Evolutionary conservation across 2,797 vertebrate species (phyloP).

Genomic region (Takifugu ocellatus): DNA sequence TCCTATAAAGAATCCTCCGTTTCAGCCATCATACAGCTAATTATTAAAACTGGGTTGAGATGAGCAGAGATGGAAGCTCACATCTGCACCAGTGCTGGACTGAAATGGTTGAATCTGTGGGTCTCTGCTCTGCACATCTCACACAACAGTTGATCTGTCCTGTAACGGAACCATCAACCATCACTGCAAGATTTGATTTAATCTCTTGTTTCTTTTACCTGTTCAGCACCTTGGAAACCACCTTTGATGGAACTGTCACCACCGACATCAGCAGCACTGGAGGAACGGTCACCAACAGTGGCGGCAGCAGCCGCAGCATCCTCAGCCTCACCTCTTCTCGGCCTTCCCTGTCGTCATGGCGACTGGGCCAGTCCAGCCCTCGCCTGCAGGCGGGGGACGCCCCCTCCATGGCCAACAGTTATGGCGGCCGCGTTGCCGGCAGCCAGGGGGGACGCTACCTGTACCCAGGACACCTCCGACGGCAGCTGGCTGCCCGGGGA

Average conservation of each 20-base stretch:
- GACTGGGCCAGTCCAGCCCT: conserved; percentile 90
- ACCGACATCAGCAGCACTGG: conserved; percentile 85
- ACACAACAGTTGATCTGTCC: background rate
- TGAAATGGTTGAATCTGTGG: no score
- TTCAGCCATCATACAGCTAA: no score
- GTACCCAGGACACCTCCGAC: conserved; percentile 83
- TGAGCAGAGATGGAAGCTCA: no score
- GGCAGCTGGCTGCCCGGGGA: conserved; percentile 82
- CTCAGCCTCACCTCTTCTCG: conserved; percentile 89
- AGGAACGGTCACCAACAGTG: conserved; percentile 58
- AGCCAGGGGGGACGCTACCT: conserved; percentile 82
- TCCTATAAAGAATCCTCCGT: no score
- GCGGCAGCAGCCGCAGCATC: conserved; percentile 79
- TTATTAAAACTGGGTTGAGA: no score
- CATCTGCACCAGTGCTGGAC: no score
- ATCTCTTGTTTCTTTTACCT: background rate
- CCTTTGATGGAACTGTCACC: conserved; percentile 88
- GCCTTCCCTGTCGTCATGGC: conserved; percentile 91
- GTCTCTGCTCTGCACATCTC: no score
- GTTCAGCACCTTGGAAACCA: conserved; percentile 90
- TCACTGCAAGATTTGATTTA: background rate
- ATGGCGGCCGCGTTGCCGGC: conserved; percentile 64
- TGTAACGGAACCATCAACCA: background rate
- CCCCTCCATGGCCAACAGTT: conserved; percentile 81
- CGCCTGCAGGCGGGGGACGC: conserved; percentile 92